phyloP scores from a whole-genome alignment of 2,113 vertebrate species.

The Rhodinocichla rosea region DNA sequence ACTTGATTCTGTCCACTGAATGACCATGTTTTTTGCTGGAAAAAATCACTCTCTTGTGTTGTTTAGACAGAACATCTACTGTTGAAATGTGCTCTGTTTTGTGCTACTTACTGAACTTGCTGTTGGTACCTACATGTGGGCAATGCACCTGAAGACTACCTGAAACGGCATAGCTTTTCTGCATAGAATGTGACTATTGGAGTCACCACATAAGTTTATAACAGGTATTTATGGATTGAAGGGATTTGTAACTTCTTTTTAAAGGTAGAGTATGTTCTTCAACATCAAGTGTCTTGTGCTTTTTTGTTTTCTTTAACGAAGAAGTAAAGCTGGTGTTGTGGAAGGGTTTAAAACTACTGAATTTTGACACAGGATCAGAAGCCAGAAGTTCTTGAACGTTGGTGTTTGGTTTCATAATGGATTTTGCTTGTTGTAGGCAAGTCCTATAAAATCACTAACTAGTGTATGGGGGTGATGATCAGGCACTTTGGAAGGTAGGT shows the following conservation, averaged over 20 bases:
- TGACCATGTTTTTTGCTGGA: background rate
- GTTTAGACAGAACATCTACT: background rate
- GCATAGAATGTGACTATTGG: background rate
- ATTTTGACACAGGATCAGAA: background rate
- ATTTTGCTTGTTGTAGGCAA: background rate
- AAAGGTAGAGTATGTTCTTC: background rate
- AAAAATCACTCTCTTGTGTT: background rate
- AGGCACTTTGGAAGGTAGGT: background rate
- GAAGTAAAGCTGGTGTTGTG: background rate
- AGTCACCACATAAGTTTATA: background rate
- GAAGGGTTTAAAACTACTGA: background rate
- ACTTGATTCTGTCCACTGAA: background rate
- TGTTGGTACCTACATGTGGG: background rate
- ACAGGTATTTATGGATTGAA: background rate
- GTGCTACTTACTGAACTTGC: background rate
- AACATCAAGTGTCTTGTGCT: background rate
- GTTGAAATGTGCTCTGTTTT: background rate
- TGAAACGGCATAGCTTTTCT: background rate
- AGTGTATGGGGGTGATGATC: accelerated
- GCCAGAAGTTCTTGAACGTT: background rate
- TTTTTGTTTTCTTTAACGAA: background rate
- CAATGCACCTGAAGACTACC: background rate
- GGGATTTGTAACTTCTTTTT: background rate
- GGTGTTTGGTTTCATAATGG: background rate
- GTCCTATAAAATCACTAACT: background rate